Base-by-base conservation (phyloP, 2,888 invertebrate species). In the Mesorhabditis spiculigera region DNA sequence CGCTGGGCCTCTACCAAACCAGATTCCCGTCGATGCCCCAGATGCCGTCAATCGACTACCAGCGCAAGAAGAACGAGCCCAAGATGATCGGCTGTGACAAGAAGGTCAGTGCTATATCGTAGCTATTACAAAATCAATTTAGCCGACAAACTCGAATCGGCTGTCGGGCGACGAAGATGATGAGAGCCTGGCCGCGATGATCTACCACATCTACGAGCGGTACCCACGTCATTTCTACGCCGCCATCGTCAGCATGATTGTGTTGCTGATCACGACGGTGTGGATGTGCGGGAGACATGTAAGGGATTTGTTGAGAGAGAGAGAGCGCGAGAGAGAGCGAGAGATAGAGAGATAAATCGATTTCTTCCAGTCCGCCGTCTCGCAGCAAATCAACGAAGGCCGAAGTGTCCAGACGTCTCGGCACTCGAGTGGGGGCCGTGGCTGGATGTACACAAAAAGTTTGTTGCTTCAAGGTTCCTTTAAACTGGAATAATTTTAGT, bases 271-370 rank as follows among this genome's bases (percentile, higher is more conserved):
- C 4, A 73, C 77, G 3, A 74, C 73, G 3, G 73, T 82, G 6
- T 83, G 81, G 77, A 73, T 77, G 72, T 80, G 79, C 68, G 80
- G 81, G 63, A 65, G 78, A 69, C 79, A 79, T 71, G 78, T 77
- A 50, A 64, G n/a, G 45, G 44, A 45, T 63, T n/a, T 8, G 28
- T 13, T 63, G 63, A 10, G 8, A 13, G 8, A 63, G 41, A n/a
- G 6, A 28, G 16, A 16, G n/a, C 6, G 41, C 63, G 28, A 28
- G 28, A 28, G 28, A 28, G 28, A 28, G 28, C 28, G 28, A 28
- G 28, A 28, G 28, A 28, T 28, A 28, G 28, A 28, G n/a, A 13
- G 63, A 63, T 16, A 63, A 63, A 63, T 63, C 63, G 63, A n/a
- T 4, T 63, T 4, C 16, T 63, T 63, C 16, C 63, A 63, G 63